Percentiles rank a stretch among this genome's conserved stretches.
These are phyloP conservation scores for Brachylomia viminalis DNA, from an alignment of 2,888 invertebrate genomes.

Conservation along the genomic window DNA sequence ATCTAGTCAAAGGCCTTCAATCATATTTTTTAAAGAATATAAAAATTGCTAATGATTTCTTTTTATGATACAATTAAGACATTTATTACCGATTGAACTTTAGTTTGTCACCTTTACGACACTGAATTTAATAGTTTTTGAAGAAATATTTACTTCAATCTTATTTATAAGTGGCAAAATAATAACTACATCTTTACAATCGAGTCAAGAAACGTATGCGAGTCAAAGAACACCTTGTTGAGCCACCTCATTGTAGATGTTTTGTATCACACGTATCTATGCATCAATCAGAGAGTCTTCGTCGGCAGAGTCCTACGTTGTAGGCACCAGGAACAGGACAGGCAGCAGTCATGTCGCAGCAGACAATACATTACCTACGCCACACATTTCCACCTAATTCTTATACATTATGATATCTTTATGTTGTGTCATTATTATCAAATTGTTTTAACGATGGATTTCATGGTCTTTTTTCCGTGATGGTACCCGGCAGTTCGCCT, in stretches of 20 bases:
- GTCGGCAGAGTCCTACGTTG: constrained; percentile 19
- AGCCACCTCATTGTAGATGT: constrained; percentile 47
- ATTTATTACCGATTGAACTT: not conserved
- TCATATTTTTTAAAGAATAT: not conserved
- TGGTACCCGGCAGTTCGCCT: constrained; percentile 94
- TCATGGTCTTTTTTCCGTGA: constrained; percentile 85
- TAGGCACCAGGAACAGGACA: constrained; percentile 47
- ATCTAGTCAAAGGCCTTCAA: constrained; percentile 1
- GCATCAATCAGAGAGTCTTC: constrained; percentile 18
- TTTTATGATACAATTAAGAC: no score
- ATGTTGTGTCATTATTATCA: constrained; percentile 62
- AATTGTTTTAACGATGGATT: constrained; percentile 81
- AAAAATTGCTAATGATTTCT: no score
- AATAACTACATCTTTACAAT: not conserved
- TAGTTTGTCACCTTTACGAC: not conserved
- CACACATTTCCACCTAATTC: constrained; percentile 41
- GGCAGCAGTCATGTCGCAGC: constrained; percentile 14
- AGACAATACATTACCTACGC: constrained; percentile 21
- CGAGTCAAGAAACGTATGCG: constrained; percentile 5
- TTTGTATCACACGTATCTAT: constrained; percentile 32
- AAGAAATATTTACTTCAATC: not conserved
- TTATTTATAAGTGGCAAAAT: not conserved
- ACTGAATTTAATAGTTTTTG: not conserved
- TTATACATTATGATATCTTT: constrained; percentile 57
- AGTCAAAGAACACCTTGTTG: constrained; percentile 30